Evolutionary conservation across 2,888 invertebrate genomes (phyloP), one percentile per base, ranked within the genome.

Genomic region (Synanthedon tipuliformis): DNA sequence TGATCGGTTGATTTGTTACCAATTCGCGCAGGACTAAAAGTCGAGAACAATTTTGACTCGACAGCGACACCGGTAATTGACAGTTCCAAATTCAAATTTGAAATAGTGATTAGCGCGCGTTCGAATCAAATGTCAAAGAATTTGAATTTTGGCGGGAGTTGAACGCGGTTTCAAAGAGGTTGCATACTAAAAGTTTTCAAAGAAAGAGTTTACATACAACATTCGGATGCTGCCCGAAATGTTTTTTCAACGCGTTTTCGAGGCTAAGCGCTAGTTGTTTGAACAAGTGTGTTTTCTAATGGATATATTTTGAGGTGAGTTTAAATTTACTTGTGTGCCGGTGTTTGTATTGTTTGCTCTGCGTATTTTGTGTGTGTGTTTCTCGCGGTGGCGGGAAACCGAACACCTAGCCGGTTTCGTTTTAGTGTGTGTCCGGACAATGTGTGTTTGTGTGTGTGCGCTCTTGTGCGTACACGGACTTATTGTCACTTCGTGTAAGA

Each of bases 281-380:
- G 85, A 86, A 87, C 87, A 86, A 87, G 85, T 87, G 87, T 87
- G 86, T 87, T 86, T 87, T 87, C 87, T 87, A 87, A 87, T 87
- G 87, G 87, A 86, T 86, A 86, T 87, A 86, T 87, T 87, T 86
- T 87, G 84, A 87, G 87, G 87, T 87, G 86, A 87, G 86, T 86
- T 86, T 82, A 86, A 87, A 85, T 85, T 86, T 86, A 86, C 86
- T 84, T 82, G 80, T 79, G 78, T 86, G 86, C 81, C 80, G 77
- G 86, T 86, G 84, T 84, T 83, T 83, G 83, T 86, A 84, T 86
- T 86, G 87, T 87, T 86, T 84, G 85, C 69, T 79, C 71, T 72
- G 68, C 68, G 82, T 85, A 78, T 85, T 86, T 83, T 77, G 84
- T 86, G 85, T 84, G 86, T 74, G 84, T 83, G 84, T 34, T 34